A percentile compares a stretch with the other conserved stretches of the same genome.
Evolutionary conservation across 2,797 vertebrate species (phyloP).

Genomic region (Enteromius afrohamiltoni): DNA sequence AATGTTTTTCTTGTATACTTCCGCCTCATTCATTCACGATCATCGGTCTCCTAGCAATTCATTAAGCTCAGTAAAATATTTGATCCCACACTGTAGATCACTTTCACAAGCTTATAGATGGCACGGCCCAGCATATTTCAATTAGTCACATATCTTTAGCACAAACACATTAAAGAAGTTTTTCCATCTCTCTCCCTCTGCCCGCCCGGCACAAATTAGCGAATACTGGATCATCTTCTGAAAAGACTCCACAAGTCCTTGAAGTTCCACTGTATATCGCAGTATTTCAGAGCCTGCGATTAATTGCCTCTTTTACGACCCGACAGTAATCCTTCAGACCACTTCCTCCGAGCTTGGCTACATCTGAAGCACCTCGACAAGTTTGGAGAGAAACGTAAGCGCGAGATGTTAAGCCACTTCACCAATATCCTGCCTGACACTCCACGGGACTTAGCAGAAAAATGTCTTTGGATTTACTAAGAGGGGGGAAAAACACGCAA

Average conservation of each 20-base stretch:
- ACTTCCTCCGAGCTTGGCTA: slow-evolving; percentile 70
- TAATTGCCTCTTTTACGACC: slow-evolving; percentile 79
- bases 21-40: not conserved
- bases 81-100: slow-evolving; percentile 22
- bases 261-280: slow-evolving; percentile 73
- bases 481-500: slow-evolving; percentile 43
- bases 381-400: slow-evolving; percentile 52
- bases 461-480: slow-evolving; percentile 54
- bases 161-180: slow-evolving; percentile 23
- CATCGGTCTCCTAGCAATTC: slow-evolving; percentile 8
- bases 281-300: slow-evolving; percentile 73
- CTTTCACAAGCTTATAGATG: slow-evolving; percentile 33
- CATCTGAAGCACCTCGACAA: slow-evolving; percentile 62
- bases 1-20: not conserved
- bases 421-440: slow-evolving; percentile 57
- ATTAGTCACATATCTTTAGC: slow-evolving; percentile 52
- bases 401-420: slow-evolving; percentile 60
- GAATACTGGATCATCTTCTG: slow-evolving; percentile 74
- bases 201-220: slow-evolving; percentile 65
- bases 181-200: slow-evolving; percentile 32
- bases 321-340: slow-evolving; percentile 81
- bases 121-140: slow-evolving; percentile 38
- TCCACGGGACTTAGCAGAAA: slow-evolving; percentile 55
- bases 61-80: not conserved
- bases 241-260: slow-evolving; percentile 73